A percentile compares a stretch with the other conserved stretches of the same genome.
phyloP scores from a whole-genome alignment of 2,888 invertebrate genomes.

The Aspidiotus destructor region DNA sequence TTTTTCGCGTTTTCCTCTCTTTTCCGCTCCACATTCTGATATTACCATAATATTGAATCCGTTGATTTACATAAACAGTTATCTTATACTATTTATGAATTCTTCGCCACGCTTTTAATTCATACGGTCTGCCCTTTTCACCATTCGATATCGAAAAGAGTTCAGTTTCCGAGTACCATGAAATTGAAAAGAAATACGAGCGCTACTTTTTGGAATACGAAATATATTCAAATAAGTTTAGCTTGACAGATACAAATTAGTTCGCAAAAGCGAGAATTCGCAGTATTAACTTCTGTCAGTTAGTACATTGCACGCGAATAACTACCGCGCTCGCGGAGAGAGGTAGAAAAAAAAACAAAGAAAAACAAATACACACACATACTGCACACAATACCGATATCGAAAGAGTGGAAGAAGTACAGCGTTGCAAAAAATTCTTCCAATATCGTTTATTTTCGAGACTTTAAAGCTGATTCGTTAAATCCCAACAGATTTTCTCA shows the following conservation, averaged over 20 bases:
- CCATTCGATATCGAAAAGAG: conserved; percentile 22
- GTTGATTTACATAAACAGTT: conserved; percentile 23
- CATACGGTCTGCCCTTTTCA: conserved; percentile 16
- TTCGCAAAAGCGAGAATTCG: conserved; percentile 21
- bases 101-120: conserved; percentile 19
- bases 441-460: conserved; percentile 19
- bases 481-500: conserved; percentile 15
- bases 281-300: conserved; percentile 22
- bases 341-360: not conserved
- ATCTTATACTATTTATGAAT: conserved; percentile 24
- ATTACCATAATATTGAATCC: conserved; percentile 24
- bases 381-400: not conserved
- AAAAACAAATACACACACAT: conserved; percentile 1
- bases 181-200: conserved; percentile 24
- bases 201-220: conserved; percentile 16
- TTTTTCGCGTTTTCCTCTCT: no score
- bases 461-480: conserved; percentile 9
- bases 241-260: conserved; percentile 24
- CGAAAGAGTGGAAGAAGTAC: not conserved
- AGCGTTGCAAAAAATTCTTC: conserved; percentile 11
- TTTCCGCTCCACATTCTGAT: not conserved
- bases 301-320: conserved; percentile 4
- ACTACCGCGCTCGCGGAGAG: not conserved
- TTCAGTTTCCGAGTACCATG: conserved; percentile 22
- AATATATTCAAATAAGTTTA: conserved; percentile 24